Evolutionary conservation across 2,888 invertebrate species (phyloP), one percentile per base, ranked within the genome.

Genomic region (Epinotia ramella): DNA sequence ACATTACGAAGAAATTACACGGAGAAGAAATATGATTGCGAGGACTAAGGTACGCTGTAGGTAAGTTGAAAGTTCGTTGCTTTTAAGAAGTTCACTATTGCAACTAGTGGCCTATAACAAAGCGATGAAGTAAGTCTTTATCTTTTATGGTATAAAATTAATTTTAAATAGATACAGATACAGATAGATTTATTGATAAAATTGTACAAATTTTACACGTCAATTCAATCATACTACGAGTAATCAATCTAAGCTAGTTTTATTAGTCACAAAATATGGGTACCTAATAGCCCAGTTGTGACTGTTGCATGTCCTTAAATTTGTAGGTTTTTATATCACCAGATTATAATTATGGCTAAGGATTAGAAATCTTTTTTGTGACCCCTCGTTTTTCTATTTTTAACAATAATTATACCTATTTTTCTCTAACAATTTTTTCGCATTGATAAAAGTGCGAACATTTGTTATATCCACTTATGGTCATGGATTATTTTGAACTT

Each of bases 1-100:
- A n/a, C 57, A 67, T 77, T 40, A 46, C 13, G 44, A 75, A 78
- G 70, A 73, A 73, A 63, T 68, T 69, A 64, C 66, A 64, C 68
- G 65, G 60, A 62, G 24, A 18, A 67, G 71, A 62, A 74, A 57
- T 44, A 65, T 18, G 60, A 28, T 60, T 60, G 6, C 16, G 7
- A n/a, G n/a, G 4, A 53, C n/a, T 53, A n/a, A 53, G 49, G 49
- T 12, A 16, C 5, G 49, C 49, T 49, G 16, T 49, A 49, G 16
- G 49, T 16, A 49, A 49, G 49, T 16, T 28, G 33, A 60, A 60
- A 60, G 60, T 60, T 60, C 60, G 20, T 13, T 24, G 59, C 16
- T 60, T 28, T 28, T 60, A 28, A 9, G 44, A 49, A 49, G 6
- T 65, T 44, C 24, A 49, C 49, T 49, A 49, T 9, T 28, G 40